phyloP scores from a whole-genome alignment of 2,797 vertebrate species.

The Psittacula echo region DNA sequence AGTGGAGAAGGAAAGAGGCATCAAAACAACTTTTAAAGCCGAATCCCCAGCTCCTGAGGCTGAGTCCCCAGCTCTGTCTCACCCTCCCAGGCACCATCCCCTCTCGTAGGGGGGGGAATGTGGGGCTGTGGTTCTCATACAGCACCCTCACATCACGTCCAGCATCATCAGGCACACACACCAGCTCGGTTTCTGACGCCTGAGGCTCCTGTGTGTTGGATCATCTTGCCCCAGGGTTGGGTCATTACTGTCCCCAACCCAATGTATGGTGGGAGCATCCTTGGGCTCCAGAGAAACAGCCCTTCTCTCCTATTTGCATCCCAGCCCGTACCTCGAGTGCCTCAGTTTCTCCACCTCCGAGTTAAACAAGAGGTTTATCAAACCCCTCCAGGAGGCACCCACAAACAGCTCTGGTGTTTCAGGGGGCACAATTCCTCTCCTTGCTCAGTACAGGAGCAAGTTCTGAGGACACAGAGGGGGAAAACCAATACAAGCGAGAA shows the following conservation, averaged over 20 bases:
- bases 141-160: not conserved
- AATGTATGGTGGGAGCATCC: rapidly evolving
- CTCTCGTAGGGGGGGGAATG: rapidly evolving
- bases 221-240: not conserved
- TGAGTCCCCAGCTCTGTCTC: not conserved
- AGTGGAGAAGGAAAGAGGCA: not conserved
- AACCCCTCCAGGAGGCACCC: rapidly evolving
- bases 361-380: not conserved
- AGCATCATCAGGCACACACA: not conserved
- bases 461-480: not conserved
- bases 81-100: not conserved
- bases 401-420: not conserved
- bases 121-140: not conserved
- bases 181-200: not conserved
- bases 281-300: not conserved
- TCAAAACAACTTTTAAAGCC: not conserved
- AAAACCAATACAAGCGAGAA: not conserved
- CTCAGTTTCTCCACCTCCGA: not conserved
- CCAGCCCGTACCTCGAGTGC: not conserved
- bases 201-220: not conserved
- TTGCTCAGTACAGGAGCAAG: not conserved
- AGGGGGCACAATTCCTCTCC: not conserved
- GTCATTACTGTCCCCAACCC: not conserved
- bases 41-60: not conserved
- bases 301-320: not conserved